These are phyloP conservation scores for Eulacestoma nigropectus DNA, from an alignment of 2,113 vertebrate species.

Conservation along the genomic window DNA sequence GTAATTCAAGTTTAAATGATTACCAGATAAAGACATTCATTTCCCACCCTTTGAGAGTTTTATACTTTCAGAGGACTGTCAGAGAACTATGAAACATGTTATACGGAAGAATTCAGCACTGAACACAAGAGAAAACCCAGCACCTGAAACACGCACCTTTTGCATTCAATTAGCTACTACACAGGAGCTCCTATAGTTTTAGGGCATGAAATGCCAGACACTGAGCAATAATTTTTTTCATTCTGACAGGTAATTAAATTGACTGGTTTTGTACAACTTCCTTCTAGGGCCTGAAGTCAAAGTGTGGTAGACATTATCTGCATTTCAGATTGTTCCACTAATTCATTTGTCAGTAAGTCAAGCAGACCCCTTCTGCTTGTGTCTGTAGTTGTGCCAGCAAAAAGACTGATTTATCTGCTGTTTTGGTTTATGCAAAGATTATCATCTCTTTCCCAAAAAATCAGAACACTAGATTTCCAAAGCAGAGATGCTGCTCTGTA, in stretches of 20 bases:
- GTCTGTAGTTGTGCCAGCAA: not conserved
- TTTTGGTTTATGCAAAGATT: not conserved
- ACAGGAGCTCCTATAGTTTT: not conserved
- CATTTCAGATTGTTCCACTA: slow-evolving; percentile 8
- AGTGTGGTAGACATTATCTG: not conserved
- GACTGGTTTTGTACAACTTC: slow-evolving; percentile 18
- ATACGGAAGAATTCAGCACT: not conserved
- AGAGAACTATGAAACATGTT: slow-evolving; percentile 2
- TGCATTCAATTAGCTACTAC: not conserved
- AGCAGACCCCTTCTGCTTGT: not conserved
- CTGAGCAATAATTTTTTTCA: not conserved
- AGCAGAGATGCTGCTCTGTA: not conserved
- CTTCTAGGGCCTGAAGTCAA: not conserved
- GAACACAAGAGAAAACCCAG: not conserved
- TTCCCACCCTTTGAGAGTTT: not conserved
- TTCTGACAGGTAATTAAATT: not conserved
- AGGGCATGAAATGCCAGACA: not conserved
- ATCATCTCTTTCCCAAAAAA: not conserved
- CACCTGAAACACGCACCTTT: not conserved
- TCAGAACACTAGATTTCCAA: not conserved
- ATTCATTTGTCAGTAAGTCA: not conserved
- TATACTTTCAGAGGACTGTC: not conserved
- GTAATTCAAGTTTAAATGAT: slow-evolving; percentile 17
- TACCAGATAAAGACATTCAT: not conserved
- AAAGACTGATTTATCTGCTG: not conserved